A percentile compares a stretch with the other conserved stretches of the same genome.
Conservation (phyloP, 1,140 invertebrate species). For the Reticulitermes speratus region DNA sequence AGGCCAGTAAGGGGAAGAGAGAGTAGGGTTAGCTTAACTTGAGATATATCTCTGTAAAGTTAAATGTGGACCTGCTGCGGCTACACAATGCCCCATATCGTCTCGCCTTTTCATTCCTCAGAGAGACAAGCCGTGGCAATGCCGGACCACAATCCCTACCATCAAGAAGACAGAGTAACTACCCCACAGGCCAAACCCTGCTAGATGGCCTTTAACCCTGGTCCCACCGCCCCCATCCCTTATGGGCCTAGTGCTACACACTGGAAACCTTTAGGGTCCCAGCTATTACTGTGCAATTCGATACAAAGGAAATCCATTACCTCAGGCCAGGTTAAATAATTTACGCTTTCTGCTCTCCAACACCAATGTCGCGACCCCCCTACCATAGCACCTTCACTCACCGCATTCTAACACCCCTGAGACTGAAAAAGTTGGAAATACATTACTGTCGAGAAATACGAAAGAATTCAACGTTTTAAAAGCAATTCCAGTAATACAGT, state of each 20-base stretch:
- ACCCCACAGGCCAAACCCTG: not conserved
- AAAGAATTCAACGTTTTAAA: not conserved
- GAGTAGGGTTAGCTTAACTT: not conserved
- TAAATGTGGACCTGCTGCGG: not conserved
- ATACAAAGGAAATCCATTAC: conserved; percentile 19
- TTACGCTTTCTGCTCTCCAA: not conserved
- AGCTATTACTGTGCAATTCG: not conserved
- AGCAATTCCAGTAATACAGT: not conserved
- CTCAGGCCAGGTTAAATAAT: conserved; percentile 2
- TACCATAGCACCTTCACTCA: not conserved
- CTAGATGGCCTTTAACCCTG: not conserved
- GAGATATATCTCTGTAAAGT: not conserved
- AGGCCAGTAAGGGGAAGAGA: not conserved
- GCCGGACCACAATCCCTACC: too few relatives aligned
- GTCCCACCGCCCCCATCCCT: not conserved
- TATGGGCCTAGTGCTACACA: not conserved
- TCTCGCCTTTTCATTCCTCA: not conserved
- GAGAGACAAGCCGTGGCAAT: not conserved
- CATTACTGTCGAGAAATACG: not conserved
- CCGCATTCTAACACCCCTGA: not conserved
- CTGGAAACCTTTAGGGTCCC: not conserved
- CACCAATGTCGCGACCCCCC: too few relatives aligned
- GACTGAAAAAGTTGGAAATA: not conserved
- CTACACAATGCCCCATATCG: not conserved
- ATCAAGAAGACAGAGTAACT: not conserved